Base-by-base conservation (phyloP, 2,113 vertebrate genomes). In the Heptranchias perlo region DNA sequence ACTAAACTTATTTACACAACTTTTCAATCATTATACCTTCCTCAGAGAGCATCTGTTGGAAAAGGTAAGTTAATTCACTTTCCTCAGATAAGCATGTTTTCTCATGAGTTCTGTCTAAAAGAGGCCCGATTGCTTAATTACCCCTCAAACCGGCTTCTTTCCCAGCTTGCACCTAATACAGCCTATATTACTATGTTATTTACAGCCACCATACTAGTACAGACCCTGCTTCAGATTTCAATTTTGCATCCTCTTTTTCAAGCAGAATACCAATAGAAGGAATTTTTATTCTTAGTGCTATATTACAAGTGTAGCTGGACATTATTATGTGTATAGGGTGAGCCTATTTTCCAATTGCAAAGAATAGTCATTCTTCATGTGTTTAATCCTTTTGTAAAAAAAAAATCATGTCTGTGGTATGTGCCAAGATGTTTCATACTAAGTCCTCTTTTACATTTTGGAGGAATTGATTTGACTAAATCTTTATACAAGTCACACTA, bases 381-480 rank as follows among this genome's bases (percentile, higher is more conserved):
- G 25, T 58, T 28, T 31, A 58, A 91, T 31, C 25, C 35, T 91
- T 91, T 91, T 35, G n/a, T 62, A 64, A 25, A 49, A 93, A 87
- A 65, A 69, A 69, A 47, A 35, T 58, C 52, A 91, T 95, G 65
- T 49, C 21, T 2, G 39, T 92, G 13, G 35, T 92, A 92, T 92
- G 13, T 61, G 54, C 89, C 54, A 93, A 93, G 89, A 93, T 93
- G 58, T 92, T 95, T 67, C 39, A 3, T 65, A 49, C 11, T 58
- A 52, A 95, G 44, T 52, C 44, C n/a, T 39, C 23, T 8, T 93
- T 94, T 94, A 25, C 93, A 94, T 94, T 95, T 95, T 95, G 65
- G 28, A 95, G 47, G 65, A 95, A 67, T 95, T 52, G 39, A 95
- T 95, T 73, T 69, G 62, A 95, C 31, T 69, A 95, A 94, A 95